phyloP scores from a whole-genome alignment of 35 echinoderm and acorn worm species.

The Lytechinus pictus region DNA sequence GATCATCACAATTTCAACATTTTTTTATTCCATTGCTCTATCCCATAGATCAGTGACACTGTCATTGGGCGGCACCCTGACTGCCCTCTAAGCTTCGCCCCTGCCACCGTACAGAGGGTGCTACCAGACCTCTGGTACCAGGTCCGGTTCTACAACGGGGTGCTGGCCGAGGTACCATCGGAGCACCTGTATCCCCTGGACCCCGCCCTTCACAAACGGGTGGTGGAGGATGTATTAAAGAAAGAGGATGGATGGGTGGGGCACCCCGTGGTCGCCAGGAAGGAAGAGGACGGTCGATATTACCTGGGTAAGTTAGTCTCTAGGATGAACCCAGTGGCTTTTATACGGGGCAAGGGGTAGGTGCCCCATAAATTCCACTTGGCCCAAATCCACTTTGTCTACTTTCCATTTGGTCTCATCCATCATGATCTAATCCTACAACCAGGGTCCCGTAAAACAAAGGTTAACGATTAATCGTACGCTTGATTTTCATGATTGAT shows the following conservation, averaged over 20 bases:
- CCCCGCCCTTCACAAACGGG: slow-evolving; percentile 48
- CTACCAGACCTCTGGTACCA: slow-evolving; percentile 89
- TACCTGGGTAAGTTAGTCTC: slow-evolving; percentile 71
- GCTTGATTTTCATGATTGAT: too few species aligned
- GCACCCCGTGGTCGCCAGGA: slow-evolving; percentile 85
- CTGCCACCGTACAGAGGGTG: slow-evolving; percentile 64
- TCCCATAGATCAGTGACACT: slow-evolving; percentile 61
- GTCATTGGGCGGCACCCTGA: slow-evolving; percentile 88
- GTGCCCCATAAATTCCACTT: too few species aligned
- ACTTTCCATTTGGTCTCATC: too few species aligned
- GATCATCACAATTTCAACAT: too few species aligned
- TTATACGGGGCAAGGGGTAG: too few species aligned
- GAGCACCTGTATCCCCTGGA: slow-evolving; percentile 88
- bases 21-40: neutral
- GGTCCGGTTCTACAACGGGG: slow-evolving; percentile 86
- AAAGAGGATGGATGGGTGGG: slow-evolving; percentile 80
- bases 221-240: slow-evolving; percentile 72
- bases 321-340: neutral
- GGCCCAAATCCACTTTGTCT: too few species aligned
- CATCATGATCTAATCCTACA: too few species aligned
- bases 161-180: slow-evolving; percentile 72
- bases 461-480: too few species aligned
- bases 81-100: slow-evolving; percentile 78
- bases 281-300: slow-evolving; percentile 69
- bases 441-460: too few species aligned